Conservation (phyloP, 2,888 invertebrate species). For the Cephus pygmeus region DNA sequence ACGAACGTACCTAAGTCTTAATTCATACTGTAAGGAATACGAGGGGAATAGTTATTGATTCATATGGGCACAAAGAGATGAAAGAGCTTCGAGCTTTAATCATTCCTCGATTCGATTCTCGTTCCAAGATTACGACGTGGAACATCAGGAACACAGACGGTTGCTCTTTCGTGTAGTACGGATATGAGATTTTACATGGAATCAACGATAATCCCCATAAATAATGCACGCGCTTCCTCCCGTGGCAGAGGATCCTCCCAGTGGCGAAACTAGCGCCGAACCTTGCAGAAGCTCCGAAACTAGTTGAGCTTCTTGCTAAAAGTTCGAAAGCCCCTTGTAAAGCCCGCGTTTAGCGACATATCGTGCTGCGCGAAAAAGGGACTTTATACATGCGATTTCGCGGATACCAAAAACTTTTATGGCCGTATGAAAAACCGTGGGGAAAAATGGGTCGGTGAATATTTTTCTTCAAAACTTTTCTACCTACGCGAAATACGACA, state of each 20-base stretch:
- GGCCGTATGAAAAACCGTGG: conserved; percentile 20
- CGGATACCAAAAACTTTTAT: conserved; percentile 42
- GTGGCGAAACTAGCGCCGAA: conserved; percentile 26
- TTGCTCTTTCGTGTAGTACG: not conserved
- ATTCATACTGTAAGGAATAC: not conserved
- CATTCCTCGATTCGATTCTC: not conserved
- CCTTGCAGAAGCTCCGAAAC: conserved; percentile 30
- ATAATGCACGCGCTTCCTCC: conserved; percentile 37
- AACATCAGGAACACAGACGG: not conserved
- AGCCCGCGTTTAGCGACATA: conserved; percentile 45
- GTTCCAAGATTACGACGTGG: not conserved
- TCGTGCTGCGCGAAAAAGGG: conserved; percentile 38
- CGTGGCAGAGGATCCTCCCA: conserved; percentile 12
- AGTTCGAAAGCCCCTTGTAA: conserved; percentile 46
- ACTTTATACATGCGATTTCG: conserved; percentile 39
- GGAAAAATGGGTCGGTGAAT: conserved; percentile 11
- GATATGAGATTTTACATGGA: not conserved
- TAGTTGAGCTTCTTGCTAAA: conserved; percentile 44
- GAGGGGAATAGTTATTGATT: not conserved
- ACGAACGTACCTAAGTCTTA: not conserved
- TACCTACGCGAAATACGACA: not conserved
- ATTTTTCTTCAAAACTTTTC: not conserved
- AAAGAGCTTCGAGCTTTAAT: not conserved
- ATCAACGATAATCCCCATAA: conserved; percentile 33
- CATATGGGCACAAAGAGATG: not conserved